Evolutionary conservation across 2,113 vertebrate genomes (phyloP), one percentile per base, ranked within the genome.

Genomic region (Galbula dea): DNA sequence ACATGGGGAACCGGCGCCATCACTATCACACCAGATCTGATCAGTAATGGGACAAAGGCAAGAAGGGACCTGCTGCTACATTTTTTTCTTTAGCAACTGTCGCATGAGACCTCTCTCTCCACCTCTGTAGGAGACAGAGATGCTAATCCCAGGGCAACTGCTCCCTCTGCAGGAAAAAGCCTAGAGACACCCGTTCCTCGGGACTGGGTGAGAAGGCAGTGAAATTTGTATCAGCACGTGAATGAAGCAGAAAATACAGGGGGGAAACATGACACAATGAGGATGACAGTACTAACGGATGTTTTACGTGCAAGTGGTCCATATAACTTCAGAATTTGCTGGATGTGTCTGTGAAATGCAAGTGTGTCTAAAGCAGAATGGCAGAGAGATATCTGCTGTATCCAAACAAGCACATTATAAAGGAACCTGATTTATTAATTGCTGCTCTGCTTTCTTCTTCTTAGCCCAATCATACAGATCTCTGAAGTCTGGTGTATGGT

Each of bases 111-210:
- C 3, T 74, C 5, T 46, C 19, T 29, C 15, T 65, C 17, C 7
- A 2, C 2, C 11, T 58, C 15, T 18, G 1, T 4, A 32, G 54
- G 54, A 52, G 52, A 45, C 14, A 15, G 3, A 10, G 37, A 23
- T 26, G 30, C 27, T 36, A 54, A 83, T 83, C 72, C 62, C 36
- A 30, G 75, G 59, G 12, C 78, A 92, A 76, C 39, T 17, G 1
- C 94, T 94, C 94, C 94, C 94, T 92, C 95, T 94, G 78, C 91
- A 89, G 94, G 89, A 69, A 46, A 61, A 29, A 54, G 48, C 18
- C 34, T 43, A 78, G 58, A 71, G 67, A 34, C 75, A 62, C 15
- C 43, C 46, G 3, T 14, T 52, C 7, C 34, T 46, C 55, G 2
- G 24, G 15, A 6, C 39, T 51, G 68, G 20, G 2, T 3, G 62